These are phyloP conservation scores for Regulus satrapa DNA, from an alignment of 2,113 vertebrate genomes.

Conservation along the genomic window DNA sequence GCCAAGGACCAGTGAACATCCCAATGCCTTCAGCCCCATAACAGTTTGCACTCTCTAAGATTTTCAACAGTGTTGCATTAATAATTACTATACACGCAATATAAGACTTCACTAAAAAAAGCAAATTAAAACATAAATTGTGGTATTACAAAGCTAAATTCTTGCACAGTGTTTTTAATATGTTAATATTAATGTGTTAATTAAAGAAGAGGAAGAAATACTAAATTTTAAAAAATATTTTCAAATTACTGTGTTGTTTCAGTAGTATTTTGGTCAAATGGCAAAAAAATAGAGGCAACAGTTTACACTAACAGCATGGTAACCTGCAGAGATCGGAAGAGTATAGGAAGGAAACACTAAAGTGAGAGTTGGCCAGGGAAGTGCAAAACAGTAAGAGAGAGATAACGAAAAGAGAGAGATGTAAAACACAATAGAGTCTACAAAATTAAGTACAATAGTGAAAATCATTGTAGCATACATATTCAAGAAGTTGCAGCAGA, in stretches of 20 bases:
- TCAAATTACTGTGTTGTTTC: neutral
- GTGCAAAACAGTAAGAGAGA: neutral
- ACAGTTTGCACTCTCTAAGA: neutral
- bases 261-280: neutral
- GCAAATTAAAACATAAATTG: neutral
- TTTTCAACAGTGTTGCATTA: neutral
- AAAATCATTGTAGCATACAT: neutral
- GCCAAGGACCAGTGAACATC: neutral
- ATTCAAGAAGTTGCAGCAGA: neutral
- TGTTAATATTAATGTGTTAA: neutral
- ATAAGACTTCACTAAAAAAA: neutral
- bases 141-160: neutral
- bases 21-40: neutral
- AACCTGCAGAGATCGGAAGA: neutral
- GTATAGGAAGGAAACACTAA: neutral
- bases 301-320: neutral
- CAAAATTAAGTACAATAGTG: neutral
- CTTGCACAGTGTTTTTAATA: neutral
- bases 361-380: neutral
- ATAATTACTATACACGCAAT: neutral
- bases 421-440: neutral
- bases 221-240: neutral
- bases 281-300: neutral
- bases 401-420: neutral
- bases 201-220: neutral